Percentiles rank a stretch among this genome's conserved stretches.
Evolutionary conservation across 2,888 invertebrate species (phyloP).

Genomic region (Quadriops clusia): DNA sequence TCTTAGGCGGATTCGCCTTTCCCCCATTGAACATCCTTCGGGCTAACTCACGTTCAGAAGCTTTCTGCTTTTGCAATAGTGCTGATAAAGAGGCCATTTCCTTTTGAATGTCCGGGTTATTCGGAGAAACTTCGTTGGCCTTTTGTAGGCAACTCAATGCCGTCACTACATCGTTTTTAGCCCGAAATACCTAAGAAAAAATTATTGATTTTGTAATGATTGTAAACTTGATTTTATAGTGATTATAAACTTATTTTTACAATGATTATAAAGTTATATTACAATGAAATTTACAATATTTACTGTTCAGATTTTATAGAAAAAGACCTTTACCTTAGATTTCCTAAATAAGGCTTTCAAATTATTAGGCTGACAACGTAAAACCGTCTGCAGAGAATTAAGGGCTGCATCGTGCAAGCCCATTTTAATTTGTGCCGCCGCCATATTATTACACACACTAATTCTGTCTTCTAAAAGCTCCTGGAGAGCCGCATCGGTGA

Average conservation of each 20-base stretch:
- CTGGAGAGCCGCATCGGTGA: constrained; percentile 48
- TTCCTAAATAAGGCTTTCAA: constrained; percentile 85
- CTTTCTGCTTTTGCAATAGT: constrained; percentile 31
- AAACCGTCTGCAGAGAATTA: constrained; percentile 69
- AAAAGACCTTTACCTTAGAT: constrained; percentile 60
- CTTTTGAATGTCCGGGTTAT: constrained; percentile 40
- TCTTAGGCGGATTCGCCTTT: constrained; percentile 10
- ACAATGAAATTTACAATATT: too few relatives aligned
- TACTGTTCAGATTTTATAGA: too few relatives aligned
- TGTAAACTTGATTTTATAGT: not conserved
- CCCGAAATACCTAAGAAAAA: constrained; percentile 46
- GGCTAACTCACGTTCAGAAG: constrained; percentile 42
- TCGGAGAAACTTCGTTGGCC: constrained; percentile 53
- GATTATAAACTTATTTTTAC: too few relatives aligned
- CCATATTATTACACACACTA: constrained; percentile 83
- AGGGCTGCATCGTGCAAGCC: constrained; percentile 69
- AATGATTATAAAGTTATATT: constrained; percentile 1
- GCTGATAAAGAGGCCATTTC: constrained; percentile 33
- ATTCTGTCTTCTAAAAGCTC: constrained; percentile 65
- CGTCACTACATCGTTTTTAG: constrained; percentile 55
- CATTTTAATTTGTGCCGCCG: constrained; percentile 82
- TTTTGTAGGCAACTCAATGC: constrained; percentile 55
- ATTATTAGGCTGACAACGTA: constrained; percentile 75
- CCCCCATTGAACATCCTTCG: constrained; percentile 37
- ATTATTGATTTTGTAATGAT: too few relatives aligned